Evolutionary conservation across 1,140 invertebrate genomes (phyloP).

Genomic region (Telenomus remus): DNA sequence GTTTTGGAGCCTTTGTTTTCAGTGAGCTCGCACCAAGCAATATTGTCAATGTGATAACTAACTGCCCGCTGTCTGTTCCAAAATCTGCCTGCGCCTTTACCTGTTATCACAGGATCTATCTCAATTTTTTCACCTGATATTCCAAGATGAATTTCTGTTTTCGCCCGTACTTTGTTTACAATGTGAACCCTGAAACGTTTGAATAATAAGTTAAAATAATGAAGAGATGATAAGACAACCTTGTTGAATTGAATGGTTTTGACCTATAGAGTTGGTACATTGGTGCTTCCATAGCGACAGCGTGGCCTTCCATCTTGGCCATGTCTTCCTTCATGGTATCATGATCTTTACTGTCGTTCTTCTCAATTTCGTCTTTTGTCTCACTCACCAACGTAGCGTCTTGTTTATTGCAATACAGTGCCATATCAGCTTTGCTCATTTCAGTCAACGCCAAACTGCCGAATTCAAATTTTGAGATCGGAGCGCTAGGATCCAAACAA

Average conservation of each 20-base stretch:
- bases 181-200: slow-evolving; percentile 81
- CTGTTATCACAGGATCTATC: slow-evolving; percentile 86
- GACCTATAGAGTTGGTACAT: slow-evolving; percentile 87
- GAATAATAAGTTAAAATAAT: slow-evolving; percentile 9
- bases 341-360: slow-evolving; percentile 62
- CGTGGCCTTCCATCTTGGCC: slow-evolving; percentile 81
- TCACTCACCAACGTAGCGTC: slow-evolving; percentile 17
- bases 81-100: slow-evolving; percentile 82
- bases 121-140: slow-evolving; percentile 94
- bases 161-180: slow-evolving; percentile 86
- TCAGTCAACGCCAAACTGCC: slow-evolving; percentile 91
- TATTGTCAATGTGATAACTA: slow-evolving; percentile 87
- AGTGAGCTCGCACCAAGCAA: slow-evolving; percentile 89
- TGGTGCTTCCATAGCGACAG: slow-evolving; percentile 86
- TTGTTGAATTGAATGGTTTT: no score
- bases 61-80: slow-evolving; percentile 83
- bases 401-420: slow-evolving; percentile 60
- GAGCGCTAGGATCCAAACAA: slow-evolving; percentile 89
- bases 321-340: slow-evolving; percentile 74
- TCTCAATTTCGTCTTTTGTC: slow-evolving; percentile 62
- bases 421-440: slow-evolving; percentile 75
- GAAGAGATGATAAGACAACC: no score
- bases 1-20: slow-evolving; percentile 80
- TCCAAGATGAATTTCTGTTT: slow-evolving; percentile 88
- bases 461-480: slow-evolving; percentile 95